Percentiles rank a stretch among this genome's conserved stretches.
phyloP scores from a whole-genome alignment of 1,140 invertebrate species.

The Homalodisca vitripennis region DNA sequence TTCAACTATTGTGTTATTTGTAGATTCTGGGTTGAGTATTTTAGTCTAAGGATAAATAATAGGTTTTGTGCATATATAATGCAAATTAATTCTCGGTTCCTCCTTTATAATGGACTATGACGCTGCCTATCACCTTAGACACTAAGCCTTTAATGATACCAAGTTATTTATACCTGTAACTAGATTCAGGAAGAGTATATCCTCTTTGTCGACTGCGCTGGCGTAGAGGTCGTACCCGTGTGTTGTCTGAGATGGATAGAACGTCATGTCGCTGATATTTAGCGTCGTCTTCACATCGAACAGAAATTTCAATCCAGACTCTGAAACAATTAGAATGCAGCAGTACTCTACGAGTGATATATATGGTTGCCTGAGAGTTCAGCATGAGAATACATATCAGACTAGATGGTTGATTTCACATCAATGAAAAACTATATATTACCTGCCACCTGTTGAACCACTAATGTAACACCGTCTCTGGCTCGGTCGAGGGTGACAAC shows the following conservation, averaged over 20 bases:
- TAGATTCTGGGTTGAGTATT: too few species aligned
- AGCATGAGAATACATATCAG: too few species aligned
- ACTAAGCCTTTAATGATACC: too few species aligned
- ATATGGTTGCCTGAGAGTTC: not conserved
- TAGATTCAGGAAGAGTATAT: slow-evolving; percentile 73
- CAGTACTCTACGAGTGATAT: not conserved
- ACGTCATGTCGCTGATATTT: slow-evolving; percentile 74
- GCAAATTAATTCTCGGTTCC: too few species aligned
- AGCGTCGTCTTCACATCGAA: slow-evolving; percentile 78
- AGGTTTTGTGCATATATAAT: too few species aligned
- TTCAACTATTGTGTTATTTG: too few species aligned
- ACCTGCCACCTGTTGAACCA: slow-evolving; percentile 69
- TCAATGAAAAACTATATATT: too few species aligned
- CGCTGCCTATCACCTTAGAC: too few species aligned
- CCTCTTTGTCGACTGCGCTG: slow-evolving; percentile 69
- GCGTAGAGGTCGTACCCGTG: slow-evolving; percentile 78
- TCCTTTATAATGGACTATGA: too few species aligned
- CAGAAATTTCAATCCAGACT: slow-evolving; percentile 63
- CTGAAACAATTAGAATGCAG: slow-evolving; percentile 48
- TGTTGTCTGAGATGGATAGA: slow-evolving; percentile 71
- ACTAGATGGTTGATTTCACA: too few species aligned
- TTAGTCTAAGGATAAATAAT: too few species aligned
- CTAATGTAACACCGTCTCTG: slow-evolving; percentile 61
- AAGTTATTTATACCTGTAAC: slow-evolving; percentile 70
- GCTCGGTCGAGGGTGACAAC: slow-evolving; percentile 65